Percentiles rank a stretch among this genome's conserved stretches.
Evolutionary conservation across 2,797 vertebrate species (phyloP).

Genomic region (Poeciliopsis gracilis): DNA sequence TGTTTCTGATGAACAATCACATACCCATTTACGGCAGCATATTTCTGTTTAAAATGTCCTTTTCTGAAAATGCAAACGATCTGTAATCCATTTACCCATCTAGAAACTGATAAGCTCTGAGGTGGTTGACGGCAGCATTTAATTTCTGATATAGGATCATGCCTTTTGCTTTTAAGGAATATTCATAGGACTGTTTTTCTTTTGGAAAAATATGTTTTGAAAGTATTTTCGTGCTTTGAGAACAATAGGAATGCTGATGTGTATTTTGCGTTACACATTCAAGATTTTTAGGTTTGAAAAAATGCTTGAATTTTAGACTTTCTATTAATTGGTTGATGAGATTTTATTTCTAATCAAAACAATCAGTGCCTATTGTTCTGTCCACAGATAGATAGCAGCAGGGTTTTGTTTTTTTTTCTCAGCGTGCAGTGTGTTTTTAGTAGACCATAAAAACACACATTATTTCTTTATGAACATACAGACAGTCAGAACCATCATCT

Average conservation of each 20-base stretch:
- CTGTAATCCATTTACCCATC: not conserved
- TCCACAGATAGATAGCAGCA: not conserved
- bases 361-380: not conserved
- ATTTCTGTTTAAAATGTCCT: not conserved
- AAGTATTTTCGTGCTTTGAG: not conserved
- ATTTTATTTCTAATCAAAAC: not conserved
- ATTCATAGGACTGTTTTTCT: not conserved
- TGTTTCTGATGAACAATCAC: not conserved
- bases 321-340: constrained; percentile 21
- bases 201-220: not conserved
- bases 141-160: not conserved
- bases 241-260: not conserved
- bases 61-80: not conserved
- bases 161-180: not conserved
- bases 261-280: not conserved
- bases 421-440: not conserved
- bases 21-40: not conserved
- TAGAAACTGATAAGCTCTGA: not conserved
- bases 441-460: constrained; percentile 11
- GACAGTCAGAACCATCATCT: not conserved
- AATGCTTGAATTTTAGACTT: not conserved
- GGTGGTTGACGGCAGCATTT: not conserved
- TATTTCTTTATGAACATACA: constrained; percentile 4
- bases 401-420: not conserved
- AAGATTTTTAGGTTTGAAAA: not conserved